A percentile compares a stretch with the other conserved stretches of the same genome.
phyloP scores from a whole-genome alignment of 2,113 vertebrate genomes.

The Sinocyclocheilus anshuiensis region DNA sequence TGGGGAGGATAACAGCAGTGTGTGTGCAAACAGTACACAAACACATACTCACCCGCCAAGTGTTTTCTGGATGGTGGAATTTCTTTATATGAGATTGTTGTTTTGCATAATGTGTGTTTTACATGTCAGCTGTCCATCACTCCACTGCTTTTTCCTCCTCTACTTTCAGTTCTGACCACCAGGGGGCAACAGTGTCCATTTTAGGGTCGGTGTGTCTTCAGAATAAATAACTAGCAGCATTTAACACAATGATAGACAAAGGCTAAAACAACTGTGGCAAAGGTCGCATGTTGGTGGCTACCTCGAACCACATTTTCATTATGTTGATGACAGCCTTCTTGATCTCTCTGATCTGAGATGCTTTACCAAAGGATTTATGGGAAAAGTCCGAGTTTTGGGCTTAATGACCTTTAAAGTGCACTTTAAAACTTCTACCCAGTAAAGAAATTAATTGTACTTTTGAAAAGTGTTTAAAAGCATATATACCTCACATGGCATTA shows the following conservation, averaged over 20 bases:
- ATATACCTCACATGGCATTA: neutral
- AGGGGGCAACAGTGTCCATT: slow-evolving; percentile 45
- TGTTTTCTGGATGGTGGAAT: neutral
- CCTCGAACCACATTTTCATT: neutral
- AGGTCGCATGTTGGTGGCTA: neutral
- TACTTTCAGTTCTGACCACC: slow-evolving; percentile 18
- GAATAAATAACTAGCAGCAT: neutral
- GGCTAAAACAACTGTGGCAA: neutral
- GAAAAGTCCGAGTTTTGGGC: neutral
- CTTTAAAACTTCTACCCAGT: neutral
- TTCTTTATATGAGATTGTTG: neutral
- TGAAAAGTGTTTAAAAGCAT: neutral
- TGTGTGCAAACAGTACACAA: slow-evolving; percentile 7
- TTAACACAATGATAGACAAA: neutral
- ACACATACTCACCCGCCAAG: neutral
- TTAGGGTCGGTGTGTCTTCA: slow-evolving; percentile 3
- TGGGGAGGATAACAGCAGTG: neutral
- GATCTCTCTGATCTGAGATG: neutral
- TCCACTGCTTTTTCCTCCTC: neutral
- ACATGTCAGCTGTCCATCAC: slow-evolving; percentile 56
- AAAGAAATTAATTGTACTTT: neutral
- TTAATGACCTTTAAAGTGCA: neutral
- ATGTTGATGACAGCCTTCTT: neutral
- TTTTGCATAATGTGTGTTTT: slow-evolving; percentile 56
- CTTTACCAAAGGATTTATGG: neutral